phyloP scores from a whole-genome alignment of 2,113 vertebrate species.

The Chaetodon trifascialis region DNA sequence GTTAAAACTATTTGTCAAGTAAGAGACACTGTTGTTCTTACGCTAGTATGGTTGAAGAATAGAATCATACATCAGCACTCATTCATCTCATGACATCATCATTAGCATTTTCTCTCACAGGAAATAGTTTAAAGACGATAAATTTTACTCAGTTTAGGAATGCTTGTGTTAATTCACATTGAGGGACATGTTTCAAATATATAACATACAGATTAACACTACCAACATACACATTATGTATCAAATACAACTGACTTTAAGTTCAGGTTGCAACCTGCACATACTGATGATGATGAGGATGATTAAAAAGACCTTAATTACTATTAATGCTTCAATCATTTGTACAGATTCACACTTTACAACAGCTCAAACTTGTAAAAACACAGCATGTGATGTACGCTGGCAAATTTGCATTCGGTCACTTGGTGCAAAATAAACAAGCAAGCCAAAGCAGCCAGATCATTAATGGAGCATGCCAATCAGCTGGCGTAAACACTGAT shows the following conservation, averaged over 20 bases:
- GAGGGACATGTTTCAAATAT: neutral
- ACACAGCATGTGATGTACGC: slow-evolving; percentile 29
- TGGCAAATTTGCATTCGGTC: slow-evolving; percentile 27
- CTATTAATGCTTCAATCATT: neutral
- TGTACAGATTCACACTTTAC: slow-evolving; percentile 1
- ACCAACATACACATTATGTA: slow-evolving; percentile 12
- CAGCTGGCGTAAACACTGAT: slow-evolving; percentile 44
- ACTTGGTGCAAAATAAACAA: slow-evolving; percentile 51
- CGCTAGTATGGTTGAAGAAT: neutral
- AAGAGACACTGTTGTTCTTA: neutral
- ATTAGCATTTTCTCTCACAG: slow-evolving; percentile 31
- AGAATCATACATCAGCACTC: slow-evolving; percentile 7
- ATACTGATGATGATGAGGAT: slow-evolving; percentile 39
- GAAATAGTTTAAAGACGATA: neutral
- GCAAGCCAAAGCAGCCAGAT: slow-evolving; percentile 59
- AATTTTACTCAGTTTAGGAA: neutral
- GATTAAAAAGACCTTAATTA: neutral
- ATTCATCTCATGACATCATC: slow-evolving; percentile 28
- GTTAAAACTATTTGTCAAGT: neutral
- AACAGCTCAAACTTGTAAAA: slow-evolving; percentile 26
- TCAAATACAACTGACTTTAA: neutral
- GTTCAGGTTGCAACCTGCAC: neutral
- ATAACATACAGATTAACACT: neutral
- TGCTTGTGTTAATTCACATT: neutral
- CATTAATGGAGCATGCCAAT: slow-evolving; percentile 55